phyloP scores from a whole-genome alignment of 2,797 vertebrate genomes.

The Selene dorsalis region DNA sequence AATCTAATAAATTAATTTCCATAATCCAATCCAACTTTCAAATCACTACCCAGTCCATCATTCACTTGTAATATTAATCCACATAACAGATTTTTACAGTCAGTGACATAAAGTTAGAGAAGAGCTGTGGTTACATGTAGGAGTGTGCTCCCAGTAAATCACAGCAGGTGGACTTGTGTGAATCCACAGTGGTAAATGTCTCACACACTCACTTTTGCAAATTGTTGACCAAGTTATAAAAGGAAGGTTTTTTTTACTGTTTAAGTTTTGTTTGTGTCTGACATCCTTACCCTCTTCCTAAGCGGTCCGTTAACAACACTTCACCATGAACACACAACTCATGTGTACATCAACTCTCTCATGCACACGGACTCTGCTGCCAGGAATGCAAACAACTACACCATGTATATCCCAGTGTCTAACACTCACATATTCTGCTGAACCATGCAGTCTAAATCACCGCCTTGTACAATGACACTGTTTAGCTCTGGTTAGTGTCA shows the following conservation, averaged over 20 bases:
- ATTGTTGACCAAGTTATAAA: neutral
- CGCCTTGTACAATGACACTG: constrained; percentile 82
- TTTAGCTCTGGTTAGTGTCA: constrained; percentile 87
- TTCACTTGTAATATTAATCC: neutral
- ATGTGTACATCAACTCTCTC: constrained; percentile 68
- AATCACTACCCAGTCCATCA: neutral
- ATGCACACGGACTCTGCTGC: constrained; percentile 59
- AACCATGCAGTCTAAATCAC: constrained; percentile 78
- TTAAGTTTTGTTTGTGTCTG: constrained; percentile 38
- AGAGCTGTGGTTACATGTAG: neutral
- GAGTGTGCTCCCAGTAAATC: neutral
- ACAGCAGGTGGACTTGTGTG: constrained; percentile 6
- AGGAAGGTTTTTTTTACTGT: neutral
- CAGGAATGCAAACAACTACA: constrained; percentile 82
- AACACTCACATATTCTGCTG: constrained; percentile 74
- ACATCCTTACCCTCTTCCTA: constrained; percentile 34
- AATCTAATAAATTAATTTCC: neutral
- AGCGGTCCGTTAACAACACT: constrained; percentile 66
- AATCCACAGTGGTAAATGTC: neutral
- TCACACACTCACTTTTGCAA: neutral
- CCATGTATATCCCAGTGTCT: constrained; percentile 78
- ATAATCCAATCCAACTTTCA: neutral
- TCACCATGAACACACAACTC: constrained; percentile 62
- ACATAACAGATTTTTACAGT: neutral
- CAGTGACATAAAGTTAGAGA: neutral